phyloP scores from a whole-genome alignment of 2,113 vertebrate species.

The Caranx ignobilis region DNA sequence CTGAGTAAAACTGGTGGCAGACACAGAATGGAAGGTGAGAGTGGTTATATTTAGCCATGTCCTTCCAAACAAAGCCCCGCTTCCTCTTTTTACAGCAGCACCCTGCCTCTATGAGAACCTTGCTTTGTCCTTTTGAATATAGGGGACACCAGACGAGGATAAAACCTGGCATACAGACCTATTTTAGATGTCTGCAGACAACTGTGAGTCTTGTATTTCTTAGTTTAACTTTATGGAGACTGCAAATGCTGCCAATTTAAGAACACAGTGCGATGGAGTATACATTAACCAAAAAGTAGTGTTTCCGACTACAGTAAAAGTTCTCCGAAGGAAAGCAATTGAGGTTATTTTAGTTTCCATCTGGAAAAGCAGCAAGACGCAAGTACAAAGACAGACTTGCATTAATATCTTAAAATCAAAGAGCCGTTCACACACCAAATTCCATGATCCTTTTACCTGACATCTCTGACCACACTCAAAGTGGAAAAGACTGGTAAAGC shows the following conservation, averaged over 20 bases:
- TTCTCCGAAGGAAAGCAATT: slow-evolving; percentile 42
- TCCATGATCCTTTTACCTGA: slow-evolving; percentile 63
- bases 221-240: slow-evolving; percentile 37
- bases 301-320: slow-evolving; percentile 46
- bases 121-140: slow-evolving; percentile 65
- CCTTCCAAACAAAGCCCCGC: slow-evolving; percentile 56
- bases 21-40: slow-evolving; percentile 55
- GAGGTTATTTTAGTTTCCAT: slow-evolving; percentile 60
- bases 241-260: slow-evolving; percentile 41
- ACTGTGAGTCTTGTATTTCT: slow-evolving; percentile 30
- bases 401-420: slow-evolving; percentile 67
- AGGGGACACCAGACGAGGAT: slow-evolving; percentile 35
- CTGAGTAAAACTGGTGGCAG: slow-evolving; percentile 51
- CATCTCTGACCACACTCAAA: slow-evolving; percentile 41
- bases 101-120: slow-evolving; percentile 42
- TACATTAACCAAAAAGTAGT: slow-evolving; percentile 32
- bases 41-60: slow-evolving; percentile 78
- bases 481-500: slow-evolving; percentile 32
- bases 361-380: slow-evolving; percentile 53
- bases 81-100: slow-evolving; percentile 40
- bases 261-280: slow-evolving; percentile 32
- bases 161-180: slow-evolving; percentile 45
- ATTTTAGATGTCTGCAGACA: slow-evolving; percentile 39
- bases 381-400: slow-evolving; percentile 49
- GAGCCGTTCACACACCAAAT: slow-evolving; percentile 32